Percentiles rank a stretch among this genome's conserved stretches.
Evolutionary conservation across 2,797 vertebrate species (phyloP).

Genomic region (Cyclopterus lumpus): DNA sequence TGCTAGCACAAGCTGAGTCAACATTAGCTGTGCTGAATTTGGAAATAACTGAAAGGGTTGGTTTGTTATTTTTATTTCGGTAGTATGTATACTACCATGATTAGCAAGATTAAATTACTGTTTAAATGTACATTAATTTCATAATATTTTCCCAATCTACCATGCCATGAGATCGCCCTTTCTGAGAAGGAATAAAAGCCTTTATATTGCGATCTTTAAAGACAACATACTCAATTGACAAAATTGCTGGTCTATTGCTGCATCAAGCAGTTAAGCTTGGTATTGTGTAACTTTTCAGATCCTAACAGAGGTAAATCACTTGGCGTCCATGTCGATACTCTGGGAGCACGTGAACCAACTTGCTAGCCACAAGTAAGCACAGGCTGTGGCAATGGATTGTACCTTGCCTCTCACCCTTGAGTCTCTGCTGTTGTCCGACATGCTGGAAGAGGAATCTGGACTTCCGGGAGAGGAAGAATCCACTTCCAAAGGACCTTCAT

Average conservation of each 20-base stretch:
- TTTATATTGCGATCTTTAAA: background rate
- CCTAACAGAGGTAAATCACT: background rate
- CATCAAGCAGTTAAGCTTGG: background rate
- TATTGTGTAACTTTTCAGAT: background rate
- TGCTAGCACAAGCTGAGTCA: background rate
- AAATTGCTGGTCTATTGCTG: background rate
- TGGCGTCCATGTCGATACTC: background rate
- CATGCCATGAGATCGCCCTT: background rate
- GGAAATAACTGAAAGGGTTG: background rate
- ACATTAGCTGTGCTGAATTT: background rate
- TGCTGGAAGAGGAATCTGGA: slow-evolving; percentile 85
- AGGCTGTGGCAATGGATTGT: background rate
- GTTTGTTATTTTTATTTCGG: background rate
- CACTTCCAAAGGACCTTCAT: slow-evolving; percentile 92
- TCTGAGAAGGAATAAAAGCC: background rate
- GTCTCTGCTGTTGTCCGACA: slow-evolving; percentile 82
- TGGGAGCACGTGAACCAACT: background rate
- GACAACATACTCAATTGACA: background rate
- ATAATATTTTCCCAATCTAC: background rate
- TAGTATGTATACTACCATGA: too few relatives aligned
- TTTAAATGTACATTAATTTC: background rate
- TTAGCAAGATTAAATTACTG: too few relatives aligned
- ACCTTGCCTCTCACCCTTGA: slow-evolving; percentile 66
- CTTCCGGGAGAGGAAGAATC: slow-evolving; percentile 93
- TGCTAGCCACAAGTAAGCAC: background rate